Base-by-base conservation (phyloP, 2,888 invertebrate species). In the Calliscelio sp. region DNA sequence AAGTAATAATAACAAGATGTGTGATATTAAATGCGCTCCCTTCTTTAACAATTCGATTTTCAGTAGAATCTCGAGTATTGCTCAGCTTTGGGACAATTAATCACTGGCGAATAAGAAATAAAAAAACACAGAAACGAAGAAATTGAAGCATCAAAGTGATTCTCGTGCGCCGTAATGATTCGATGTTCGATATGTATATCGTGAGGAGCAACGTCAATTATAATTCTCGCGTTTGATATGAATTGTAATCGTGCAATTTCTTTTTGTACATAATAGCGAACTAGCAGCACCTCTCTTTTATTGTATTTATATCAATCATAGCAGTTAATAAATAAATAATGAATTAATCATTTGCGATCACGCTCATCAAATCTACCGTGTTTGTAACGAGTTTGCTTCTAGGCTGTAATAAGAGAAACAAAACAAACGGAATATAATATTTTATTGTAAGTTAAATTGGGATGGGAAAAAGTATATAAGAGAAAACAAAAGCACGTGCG, bases 221-320 rank as follows among this genome's bases (percentile, higher is more conserved):
- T 86, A 86, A 85, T 84, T 85, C 66, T 86, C 86, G 84, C 88
- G 88, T 88, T 87, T 87, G 89, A 88, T 82, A 89, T 88, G 81
- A 90, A 87, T 89, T 90, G 89, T 89, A 89, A 89, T 89, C 82
- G 90, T 91, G 90, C 88, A 90, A 90, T 91, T 88, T n/a, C n/a
- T n/a, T 78, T 88, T 90, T 89, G 89, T 85, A 86, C 16, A 86
- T 86, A 77, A 86, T 63, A 78, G 66, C 68, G 81, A 85, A 79
- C n/a, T 71, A 49, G 24, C 22, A 78, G n/a, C n/a, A n/a, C n/a
- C n/a, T n/a, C n/a, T n/a, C n/a, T n/a, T n/a, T n/a, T n/a, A n/a
- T n/a, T n/a, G n/a, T n/a, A n/a, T n/a, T n/a, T n/a, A n/a, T n/a
- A n/a, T n/a, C n/a, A n/a, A n/a, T n/a, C n/a, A n/a, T n/a, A n/a